Evolutionary conservation across 2,888 invertebrate genomes (phyloP), one percentile per base, ranked within the genome.

Genomic region (Drosophila picticornis): DNA sequence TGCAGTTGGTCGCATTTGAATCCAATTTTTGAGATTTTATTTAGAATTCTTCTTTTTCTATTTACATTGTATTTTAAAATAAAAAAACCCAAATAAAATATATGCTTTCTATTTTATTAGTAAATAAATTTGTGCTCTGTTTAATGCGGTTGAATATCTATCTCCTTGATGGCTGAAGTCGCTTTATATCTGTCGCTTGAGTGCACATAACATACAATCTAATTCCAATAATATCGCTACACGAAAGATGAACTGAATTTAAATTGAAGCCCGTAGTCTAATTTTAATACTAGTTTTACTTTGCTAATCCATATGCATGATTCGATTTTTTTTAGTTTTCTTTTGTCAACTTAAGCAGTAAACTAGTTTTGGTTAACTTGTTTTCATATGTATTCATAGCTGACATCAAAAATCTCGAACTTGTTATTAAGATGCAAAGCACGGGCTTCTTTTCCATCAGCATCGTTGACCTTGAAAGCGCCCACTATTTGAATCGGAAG

Each of bases 321-420:
- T 48, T 31, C 11, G 25, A 25, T 31, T 66, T 36, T n/a, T 31
- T 34, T 52, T 13, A 9, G 27, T 59, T 27, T 38, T 67, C 10
- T 31, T 38, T 59, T 62, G 66, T 62, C 29, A 46, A 19, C 29
- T 52, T 50, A 34, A 25, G 22, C 56, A 31, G 13, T 58, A 63
- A 75, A 75, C 74, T 58, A 74, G 75, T 75, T 73, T 22, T 16
- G 19, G 1, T 11, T 60, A 32, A 19, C 4, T 25, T 10, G 22
- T 16, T 43, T 55, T 29, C 7, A 6, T n/a, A 55, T 29, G 1
- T 32, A 56, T 27, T 36, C 22, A 55, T 55, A 50, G 38, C 50
- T 52, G 16, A 31, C 29, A 36, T 64, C 10, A 32, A 25, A 29
- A 10, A 22, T 19, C 46, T 25, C 6, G 25, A 53, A 53, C 66